phyloP scores from a whole-genome alignment of 2,797 vertebrate genomes.

The Pygocentrus nattereri region DNA sequence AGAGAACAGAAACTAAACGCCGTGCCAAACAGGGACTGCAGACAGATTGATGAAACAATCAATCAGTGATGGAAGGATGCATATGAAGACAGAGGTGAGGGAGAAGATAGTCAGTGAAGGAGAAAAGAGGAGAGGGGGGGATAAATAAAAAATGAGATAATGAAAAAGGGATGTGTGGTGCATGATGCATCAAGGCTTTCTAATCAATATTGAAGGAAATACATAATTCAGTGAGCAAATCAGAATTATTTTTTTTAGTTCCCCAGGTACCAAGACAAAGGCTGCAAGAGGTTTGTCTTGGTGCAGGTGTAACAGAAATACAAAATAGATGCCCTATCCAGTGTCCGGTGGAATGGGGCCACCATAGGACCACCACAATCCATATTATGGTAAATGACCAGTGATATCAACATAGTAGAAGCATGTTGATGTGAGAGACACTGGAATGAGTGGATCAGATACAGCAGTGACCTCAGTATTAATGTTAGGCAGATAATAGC shows the following conservation, averaged over 20 bases:
- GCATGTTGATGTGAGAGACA: too few relatives aligned
- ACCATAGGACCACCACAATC: too few relatives aligned
- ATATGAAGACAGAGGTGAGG: conserved; percentile 27
- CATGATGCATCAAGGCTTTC: not conserved
- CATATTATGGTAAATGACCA: too few relatives aligned
- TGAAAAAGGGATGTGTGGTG: conserved; percentile 24
- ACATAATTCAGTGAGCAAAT: conserved; percentile 21
- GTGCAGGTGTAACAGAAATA: not conserved
- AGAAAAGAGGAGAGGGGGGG: not conserved
- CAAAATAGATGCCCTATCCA: not conserved
- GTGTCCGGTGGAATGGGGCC: too few relatives aligned
- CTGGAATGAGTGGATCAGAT: too few relatives aligned
- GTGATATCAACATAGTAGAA: too few relatives aligned
- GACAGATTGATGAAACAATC: conserved; percentile 68
- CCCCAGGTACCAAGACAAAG: conserved; percentile 2
- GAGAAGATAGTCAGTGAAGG: conserved; percentile 20
- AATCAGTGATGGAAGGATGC: conserved; percentile 67
- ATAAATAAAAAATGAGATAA: conserved; percentile 63
- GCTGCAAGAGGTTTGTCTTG: conserved; percentile 43
- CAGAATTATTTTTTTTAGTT: not conserved
- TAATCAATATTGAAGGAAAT: conserved; percentile 12
- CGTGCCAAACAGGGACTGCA: conserved; percentile 58
- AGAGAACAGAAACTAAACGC: conserved; percentile 38
- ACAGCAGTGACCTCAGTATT: not conserved
- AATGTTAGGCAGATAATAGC: not conserved